Base-by-base conservation (phyloP, 2,888 invertebrate species). In the Philereme vetulata region DNA sequence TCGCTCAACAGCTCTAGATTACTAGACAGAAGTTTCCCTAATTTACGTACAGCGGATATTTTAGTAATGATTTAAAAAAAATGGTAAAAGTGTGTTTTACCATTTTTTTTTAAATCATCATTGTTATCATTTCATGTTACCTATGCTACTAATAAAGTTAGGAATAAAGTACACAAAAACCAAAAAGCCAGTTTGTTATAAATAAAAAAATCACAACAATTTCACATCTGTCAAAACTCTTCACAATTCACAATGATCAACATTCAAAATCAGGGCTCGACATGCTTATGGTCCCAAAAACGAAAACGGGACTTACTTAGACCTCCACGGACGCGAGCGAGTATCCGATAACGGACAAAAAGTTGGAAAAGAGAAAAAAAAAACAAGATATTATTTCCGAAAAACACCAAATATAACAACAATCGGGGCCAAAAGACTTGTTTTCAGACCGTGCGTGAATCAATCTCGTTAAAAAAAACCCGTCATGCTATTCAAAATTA, bases 301-400 rank as follows among this genome's bases (percentile, higher is more conserved):
- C 65, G 70, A 69, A 68, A 51, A 40, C 40, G 77, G 79, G 78
- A 92, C 92, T 92, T 92, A 92, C 92, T 92, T 75, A 92, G 78
- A 86, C 92, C 92, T 92, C 92, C 92, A 91, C 78, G 76, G 76
- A 90, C 81, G 80, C 90, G 91, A 82, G 86, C 85, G 83, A 88
- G 79, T 77, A 88, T 89, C 92, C 92, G 90, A 85, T 84, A 78
- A 80, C 90, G 91, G 91, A 92, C 92, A 90, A 90, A 87, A 81
- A 84, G 84, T 76, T 77, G 84, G 72, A 84, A 81, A 78, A 72
- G 73, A 72, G 72, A 77, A 75, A 81, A 78, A 71, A 82, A 84
- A 84, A 87, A 79, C 88, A 84, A 88, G 86, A 87, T 86, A 91
- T 91, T 90, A 91, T 88, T 79, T 76, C 76, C 72, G 71, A 77